These are phyloP conservation scores for Parthenolecanium corni DNA, from an alignment of 2,888 invertebrate species.

Conservation along the genomic window DNA sequence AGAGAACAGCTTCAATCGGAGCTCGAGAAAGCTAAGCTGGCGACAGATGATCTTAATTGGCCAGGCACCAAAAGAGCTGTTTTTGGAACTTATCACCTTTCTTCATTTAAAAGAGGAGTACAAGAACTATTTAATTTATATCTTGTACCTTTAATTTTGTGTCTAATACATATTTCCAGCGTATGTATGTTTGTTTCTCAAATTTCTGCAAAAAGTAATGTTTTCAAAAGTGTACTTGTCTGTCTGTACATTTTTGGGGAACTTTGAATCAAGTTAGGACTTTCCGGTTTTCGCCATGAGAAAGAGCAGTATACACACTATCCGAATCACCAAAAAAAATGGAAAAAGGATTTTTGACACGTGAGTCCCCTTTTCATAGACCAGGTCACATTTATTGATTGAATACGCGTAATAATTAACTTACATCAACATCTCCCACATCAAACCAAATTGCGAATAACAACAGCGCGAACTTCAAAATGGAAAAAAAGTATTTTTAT, in stretches of 20 bases:
- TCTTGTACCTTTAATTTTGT: neutral
- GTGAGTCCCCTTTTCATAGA: neutral
- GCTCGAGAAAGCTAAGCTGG: no score
- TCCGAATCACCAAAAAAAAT: no score
- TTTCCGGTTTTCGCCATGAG: neutral
- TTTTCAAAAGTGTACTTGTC: neutral
- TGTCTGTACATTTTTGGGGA: neutral
- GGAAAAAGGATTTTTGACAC: neutral
- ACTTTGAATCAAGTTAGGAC: neutral
- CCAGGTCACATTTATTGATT: neutral
- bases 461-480: no score
- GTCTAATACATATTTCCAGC: neutral
- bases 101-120: neutral
- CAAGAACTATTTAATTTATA: neutral
- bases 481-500: no score
- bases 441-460: no score
- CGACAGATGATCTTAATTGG: no score
- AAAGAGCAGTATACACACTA: no score
- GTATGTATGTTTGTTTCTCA: neutral
- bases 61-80: no score
- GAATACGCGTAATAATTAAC: no score
- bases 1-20: no score
- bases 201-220: neutral
- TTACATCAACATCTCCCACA: no score
- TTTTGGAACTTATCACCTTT: no score